Percentiles rank a stretch among this genome's conserved stretches.
Evolutionary conservation across 2,888 invertebrate genomes (phyloP).

Genomic region (Crocallis elinguaria): DNA sequence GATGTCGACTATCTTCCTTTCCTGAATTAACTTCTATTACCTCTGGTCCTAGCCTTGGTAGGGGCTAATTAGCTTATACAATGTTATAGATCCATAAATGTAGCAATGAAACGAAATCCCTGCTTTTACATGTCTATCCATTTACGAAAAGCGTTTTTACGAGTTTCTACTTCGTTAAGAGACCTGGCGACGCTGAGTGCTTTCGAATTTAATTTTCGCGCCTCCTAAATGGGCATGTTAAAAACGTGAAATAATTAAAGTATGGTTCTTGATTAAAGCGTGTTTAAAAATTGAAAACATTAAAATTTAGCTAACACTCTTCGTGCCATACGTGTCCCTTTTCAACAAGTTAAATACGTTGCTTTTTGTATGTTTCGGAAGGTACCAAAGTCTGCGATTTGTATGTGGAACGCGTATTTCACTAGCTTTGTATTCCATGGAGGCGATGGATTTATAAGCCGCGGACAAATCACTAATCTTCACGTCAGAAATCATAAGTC

Average conservation of each 20-base stretch:
- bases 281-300: too few species aligned
- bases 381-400: too few species aligned
- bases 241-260: conserved; percentile 9
- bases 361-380: too few species aligned
- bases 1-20: background rate
- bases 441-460: conserved; percentile 17
- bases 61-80: background rate
- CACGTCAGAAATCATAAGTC: too few species aligned
- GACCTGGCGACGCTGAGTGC: conserved; percentile 16
- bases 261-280: too few species aligned
- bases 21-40: background rate
- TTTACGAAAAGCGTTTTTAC: conserved; percentile 15
- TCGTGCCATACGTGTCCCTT: too few species aligned
- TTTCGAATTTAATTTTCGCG: conserved; percentile 26
- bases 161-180: conserved; percentile 16
- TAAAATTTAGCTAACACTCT: too few species aligned
- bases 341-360: too few species aligned
- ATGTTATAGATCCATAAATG: background rate
- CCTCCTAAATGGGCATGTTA: conserved; percentile 11
- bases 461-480: conserved; percentile 2
- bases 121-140: conserved; percentile 1
- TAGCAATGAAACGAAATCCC: background rate
- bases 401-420: too few species aligned
- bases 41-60: background rate
- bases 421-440: conserved; percentile 19